phyloP scores from a whole-genome alignment of 2,888 invertebrate species.

The Calameuta idolon region DNA sequence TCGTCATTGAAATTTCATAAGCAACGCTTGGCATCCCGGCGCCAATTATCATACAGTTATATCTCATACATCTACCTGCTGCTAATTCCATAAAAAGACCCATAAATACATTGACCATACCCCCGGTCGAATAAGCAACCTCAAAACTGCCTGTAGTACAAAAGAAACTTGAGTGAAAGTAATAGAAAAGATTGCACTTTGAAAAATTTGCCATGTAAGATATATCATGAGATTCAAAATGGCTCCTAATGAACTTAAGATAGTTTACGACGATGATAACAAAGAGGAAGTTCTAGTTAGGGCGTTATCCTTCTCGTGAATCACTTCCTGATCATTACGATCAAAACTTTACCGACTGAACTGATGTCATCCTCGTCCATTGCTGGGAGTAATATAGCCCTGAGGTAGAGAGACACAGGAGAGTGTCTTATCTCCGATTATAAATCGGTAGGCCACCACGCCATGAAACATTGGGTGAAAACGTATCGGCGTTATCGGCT shows the following conservation, averaged over 20 bases:
- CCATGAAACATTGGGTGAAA: not conserved
- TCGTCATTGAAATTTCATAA: not conserved
- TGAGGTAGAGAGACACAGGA: not conserved
- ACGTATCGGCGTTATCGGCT: not conserved
- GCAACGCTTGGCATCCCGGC: not conserved
- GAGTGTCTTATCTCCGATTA: not conserved
- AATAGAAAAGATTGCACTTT: not conserved
- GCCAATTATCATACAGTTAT: not conserved
- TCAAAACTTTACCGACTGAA: not conserved
- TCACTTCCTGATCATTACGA: not conserved
- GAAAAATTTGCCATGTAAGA: not conserved
- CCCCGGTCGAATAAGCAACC: not conserved
- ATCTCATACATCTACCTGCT: not conserved
- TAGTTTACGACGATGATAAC: not conserved
- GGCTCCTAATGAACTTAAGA: not conserved
- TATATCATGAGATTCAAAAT: not conserved
- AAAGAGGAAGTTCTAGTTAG: not conserved
- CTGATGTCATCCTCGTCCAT: not conserved
- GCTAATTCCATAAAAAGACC: not conserved
- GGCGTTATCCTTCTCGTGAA: not conserved
- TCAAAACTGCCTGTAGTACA: not conserved
- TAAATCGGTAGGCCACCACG: not conserved
- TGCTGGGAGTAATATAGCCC: not conserved
- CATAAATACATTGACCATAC: not conserved
- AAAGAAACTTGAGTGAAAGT: not conserved